Percentiles rank a stretch among this genome's conserved stretches.
Evolutionary conservation across 2,888 invertebrate genomes (phyloP).

Genomic region (Cantharis nigra): DNA sequence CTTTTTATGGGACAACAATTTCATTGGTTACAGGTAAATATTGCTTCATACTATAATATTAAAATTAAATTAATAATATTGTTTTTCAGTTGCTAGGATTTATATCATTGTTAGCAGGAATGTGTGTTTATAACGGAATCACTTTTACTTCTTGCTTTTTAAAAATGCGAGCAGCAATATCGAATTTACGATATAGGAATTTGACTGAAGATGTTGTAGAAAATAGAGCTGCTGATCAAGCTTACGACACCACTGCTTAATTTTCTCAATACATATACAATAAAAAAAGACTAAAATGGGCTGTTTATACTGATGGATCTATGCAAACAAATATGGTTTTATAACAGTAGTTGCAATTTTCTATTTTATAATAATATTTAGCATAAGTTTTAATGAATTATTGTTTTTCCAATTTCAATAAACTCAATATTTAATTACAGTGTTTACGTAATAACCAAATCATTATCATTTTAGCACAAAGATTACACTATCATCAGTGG

Average conservation of each 20-base stretch:
- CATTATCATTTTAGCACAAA: neutral
- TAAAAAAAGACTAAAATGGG: neutral
- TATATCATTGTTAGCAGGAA: conserved; percentile 74
- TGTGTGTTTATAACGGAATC: conserved; percentile 76
- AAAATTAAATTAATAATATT: neutral
- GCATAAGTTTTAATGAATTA: neutral
- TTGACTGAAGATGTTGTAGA: conserved; percentile 48
- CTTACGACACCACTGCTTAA: conserved; percentile 10
- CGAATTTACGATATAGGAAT: conserved; percentile 36
- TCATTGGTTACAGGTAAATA: conserved; percentile 70
- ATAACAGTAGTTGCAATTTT: neutral
- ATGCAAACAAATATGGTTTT: neutral
- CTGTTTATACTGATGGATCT: neutral
- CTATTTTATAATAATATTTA: neutral
- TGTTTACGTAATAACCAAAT: neutral
- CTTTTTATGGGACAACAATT: conserved; percentile 78
- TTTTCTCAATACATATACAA: neutral
- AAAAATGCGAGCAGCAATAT: conserved; percentile 35
- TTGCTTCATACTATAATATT: neutral
- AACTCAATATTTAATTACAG: neutral
- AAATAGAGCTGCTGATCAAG: conserved; percentile 48
- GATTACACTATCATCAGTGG: neutral
- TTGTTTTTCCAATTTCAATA: neutral
- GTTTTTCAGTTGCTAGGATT: conserved; percentile 73
- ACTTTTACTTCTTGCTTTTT: conserved; percentile 42